Evolutionary conservation across 2,113 vertebrate species (phyloP).

Genomic region (Sceloporus undulatus): DNA sequence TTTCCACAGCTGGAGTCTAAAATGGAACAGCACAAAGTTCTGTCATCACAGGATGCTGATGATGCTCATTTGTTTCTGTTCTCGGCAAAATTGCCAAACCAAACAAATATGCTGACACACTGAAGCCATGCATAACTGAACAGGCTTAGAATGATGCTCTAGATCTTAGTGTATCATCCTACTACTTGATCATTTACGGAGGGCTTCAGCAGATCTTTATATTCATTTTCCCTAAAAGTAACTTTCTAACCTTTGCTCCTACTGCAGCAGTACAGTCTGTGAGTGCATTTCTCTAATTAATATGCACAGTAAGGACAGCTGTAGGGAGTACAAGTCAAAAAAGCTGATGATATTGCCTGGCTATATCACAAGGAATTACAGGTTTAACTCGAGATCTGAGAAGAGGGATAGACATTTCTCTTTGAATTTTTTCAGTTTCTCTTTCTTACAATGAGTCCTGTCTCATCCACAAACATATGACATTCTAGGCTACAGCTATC

Average conservation of each 20-base stretch:
- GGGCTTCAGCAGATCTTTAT: too few relatives aligned
- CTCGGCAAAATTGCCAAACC: background rate
- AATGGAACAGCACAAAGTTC: background rate
- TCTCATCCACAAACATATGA: too few relatives aligned
- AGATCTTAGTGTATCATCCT: background rate
- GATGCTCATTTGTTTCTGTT: background rate
- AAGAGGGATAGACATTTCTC: background rate
- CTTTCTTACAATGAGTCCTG: background rate
- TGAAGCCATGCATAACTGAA: too few relatives aligned
- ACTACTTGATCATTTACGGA: background rate
- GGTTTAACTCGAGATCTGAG: background rate
- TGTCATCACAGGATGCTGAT: background rate
- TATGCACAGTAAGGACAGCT: background rate
- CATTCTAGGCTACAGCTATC: too few relatives aligned
- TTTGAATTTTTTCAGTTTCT: background rate
- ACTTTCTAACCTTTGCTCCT: background rate
- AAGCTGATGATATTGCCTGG: background rate
- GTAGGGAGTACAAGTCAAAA: background rate
- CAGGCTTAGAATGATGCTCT: background rate
- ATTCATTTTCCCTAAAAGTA: background rate
- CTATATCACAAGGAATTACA: background rate
- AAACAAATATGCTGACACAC: background rate
- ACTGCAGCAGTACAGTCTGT: background rate
- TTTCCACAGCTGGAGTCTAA: background rate
- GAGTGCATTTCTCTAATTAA: background rate